These are phyloP conservation scores for Lordiphosa collinella DNA, from an alignment of 1,140 invertebrate species.

Conservation along the genomic window DNA sequence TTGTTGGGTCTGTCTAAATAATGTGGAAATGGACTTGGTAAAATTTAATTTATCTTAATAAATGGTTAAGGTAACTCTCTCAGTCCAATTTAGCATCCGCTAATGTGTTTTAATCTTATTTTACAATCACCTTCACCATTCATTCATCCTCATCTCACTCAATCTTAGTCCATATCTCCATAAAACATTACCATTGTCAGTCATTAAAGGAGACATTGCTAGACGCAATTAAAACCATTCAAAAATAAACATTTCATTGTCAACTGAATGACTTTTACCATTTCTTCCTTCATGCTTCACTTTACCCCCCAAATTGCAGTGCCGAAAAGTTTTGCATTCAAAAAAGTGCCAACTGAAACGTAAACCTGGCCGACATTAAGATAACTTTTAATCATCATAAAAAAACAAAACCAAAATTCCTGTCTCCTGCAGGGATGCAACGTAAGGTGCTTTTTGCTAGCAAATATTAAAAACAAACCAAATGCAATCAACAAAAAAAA, in stretches of 20 bases:
- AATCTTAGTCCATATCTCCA: background rate
- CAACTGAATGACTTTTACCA: conserved; percentile 45
- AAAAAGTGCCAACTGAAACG: conserved; percentile 16
- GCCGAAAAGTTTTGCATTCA: conserved; percentile 49
- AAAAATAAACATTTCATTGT: conserved; percentile 67
- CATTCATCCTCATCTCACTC: background rate
- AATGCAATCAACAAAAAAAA: conserved; percentile 33
- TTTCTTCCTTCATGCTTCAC: background rate
- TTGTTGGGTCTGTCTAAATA: too few relatives aligned
- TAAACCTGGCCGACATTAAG: conserved; percentile 62
- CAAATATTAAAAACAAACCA: conserved; percentile 15
- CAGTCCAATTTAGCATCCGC: too few relatives aligned
- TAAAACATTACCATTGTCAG: conserved; percentile 41
- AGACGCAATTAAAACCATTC: conserved; percentile 75
- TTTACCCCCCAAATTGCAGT: conserved; percentile 14
- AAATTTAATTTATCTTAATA: too few relatives aligned
- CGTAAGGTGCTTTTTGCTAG: conserved; percentile 69
- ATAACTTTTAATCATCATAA: conserved; percentile 75
- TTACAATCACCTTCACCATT: background rate
- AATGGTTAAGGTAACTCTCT: too few relatives aligned
- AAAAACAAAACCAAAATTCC: conserved; percentile 45
- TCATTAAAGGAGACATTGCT: conserved; percentile 67
- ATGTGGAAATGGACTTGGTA: too few relatives aligned
- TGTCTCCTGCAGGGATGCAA: conserved; percentile 30
- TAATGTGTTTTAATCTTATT: too few relatives aligned